Conservation (phyloP, 1,140 invertebrate genomes). For the Zeugodacus cucurbitae region DNA sequence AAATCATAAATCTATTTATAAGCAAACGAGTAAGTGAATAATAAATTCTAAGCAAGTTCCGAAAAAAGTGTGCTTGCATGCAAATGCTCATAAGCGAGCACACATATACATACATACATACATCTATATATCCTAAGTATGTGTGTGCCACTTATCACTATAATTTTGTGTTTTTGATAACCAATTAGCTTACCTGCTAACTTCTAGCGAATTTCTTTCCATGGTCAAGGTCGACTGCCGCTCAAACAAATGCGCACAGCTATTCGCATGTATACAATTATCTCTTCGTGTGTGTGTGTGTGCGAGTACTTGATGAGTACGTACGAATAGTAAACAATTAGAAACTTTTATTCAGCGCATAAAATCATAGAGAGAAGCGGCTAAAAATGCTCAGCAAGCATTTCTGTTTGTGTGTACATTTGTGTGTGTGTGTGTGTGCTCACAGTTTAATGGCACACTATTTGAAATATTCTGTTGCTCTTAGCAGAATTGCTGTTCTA, state of each 20-base stretch:
- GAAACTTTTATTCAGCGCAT: constrained; percentile 1
- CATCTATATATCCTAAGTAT: not conserved
- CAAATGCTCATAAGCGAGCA: not conserved
- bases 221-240: not conserved
- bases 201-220: constrained; percentile 16
- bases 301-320: not conserved
- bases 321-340: not conserved
- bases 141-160: not conserved
- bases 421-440: not conserved
- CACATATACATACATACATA: not conserved
- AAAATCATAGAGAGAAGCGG: not conserved
- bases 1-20: not conserved
- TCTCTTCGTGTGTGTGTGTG: not conserved
- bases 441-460: not conserved
- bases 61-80: not conserved
- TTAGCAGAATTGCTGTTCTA: not conserved
- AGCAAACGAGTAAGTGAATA: not conserved
- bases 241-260: not conserved
- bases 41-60: not conserved
- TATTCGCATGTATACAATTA: not conserved
- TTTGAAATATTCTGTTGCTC: not conserved
- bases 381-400: not conserved
- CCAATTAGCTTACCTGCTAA: not conserved
- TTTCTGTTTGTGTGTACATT: not conserved
- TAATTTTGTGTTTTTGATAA: not conserved